Percentiles rank a stretch among this genome's conserved stretches.
Evolutionary conservation across 2,797 vertebrate genomes (phyloP).

Genomic region (Gobio occitaniae): DNA sequence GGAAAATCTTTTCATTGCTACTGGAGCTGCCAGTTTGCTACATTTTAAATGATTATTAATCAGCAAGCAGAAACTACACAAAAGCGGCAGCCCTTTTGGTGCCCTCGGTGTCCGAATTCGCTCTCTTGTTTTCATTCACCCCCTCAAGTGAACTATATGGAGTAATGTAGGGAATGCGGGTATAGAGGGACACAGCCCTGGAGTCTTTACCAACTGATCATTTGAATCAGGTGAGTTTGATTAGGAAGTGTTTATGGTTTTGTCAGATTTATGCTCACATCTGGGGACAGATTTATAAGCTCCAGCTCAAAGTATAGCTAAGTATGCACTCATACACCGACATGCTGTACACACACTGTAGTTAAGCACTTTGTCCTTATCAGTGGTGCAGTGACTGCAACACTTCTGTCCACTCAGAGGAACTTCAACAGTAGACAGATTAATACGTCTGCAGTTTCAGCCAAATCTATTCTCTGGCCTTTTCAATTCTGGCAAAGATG

Average conservation of each 20-base stretch:
- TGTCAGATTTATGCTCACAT: background rate
- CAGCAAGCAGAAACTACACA: too few species aligned
- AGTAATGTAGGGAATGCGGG: too few species aligned
- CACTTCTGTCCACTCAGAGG: slow-evolving; percentile 25
- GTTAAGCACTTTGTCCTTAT: slow-evolving; percentile 33
- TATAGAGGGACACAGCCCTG: background rate
- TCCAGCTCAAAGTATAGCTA: background rate
- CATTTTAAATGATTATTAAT: too few species aligned
- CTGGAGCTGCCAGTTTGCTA: too few species aligned
- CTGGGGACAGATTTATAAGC: background rate
- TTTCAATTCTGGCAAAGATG: slow-evolving; percentile 28
- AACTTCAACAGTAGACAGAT: background rate
- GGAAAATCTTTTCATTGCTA: too few species aligned
- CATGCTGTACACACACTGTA: background rate
- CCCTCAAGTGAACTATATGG: too few species aligned
- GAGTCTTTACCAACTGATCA: background rate
- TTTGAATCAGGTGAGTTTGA: background rate
- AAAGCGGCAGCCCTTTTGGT: too few species aligned
- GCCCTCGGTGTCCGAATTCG: too few species aligned
- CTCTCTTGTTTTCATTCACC: too few species aligned
- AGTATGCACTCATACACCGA: background rate
- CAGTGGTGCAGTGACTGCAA: slow-evolving; percentile 30
- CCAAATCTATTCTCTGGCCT: background rate
- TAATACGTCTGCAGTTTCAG: slow-evolving; percentile 27
- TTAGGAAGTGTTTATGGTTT: background rate